Evolutionary conservation across 2,113 vertebrate species (phyloP).

Genomic region (Origma solitaria): DNA sequence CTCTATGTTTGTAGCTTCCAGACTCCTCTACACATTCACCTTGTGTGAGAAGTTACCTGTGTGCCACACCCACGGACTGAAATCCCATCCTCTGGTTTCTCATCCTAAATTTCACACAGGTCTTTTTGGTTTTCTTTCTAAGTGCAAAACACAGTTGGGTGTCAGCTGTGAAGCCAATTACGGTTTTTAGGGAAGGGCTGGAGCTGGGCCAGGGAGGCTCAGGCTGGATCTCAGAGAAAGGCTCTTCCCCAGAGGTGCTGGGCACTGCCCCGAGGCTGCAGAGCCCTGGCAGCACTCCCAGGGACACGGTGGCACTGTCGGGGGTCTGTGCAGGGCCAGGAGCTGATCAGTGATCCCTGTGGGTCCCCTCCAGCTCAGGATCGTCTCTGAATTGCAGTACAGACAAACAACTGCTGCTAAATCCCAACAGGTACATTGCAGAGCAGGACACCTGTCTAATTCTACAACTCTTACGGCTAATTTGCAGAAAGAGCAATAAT

Average conservation of each 20-base stretch:
- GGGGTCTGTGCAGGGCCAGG: not conserved
- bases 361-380: not conserved
- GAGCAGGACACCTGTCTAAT: not conserved
- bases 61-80: accelerated
- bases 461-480: not conserved
- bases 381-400: not conserved
- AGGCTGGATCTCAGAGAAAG: not conserved
- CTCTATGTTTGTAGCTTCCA: accelerated
- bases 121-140: accelerated
- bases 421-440: accelerated
- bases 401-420: not conserved
- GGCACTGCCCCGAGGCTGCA: not conserved
- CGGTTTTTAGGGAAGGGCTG: accelerated
- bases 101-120: accelerated
- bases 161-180: accelerated
- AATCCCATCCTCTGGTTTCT: not conserved
- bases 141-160: not conserved
- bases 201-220: not conserved
- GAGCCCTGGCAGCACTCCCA: not conserved
- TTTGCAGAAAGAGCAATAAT: not conserved
- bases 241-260: not conserved
- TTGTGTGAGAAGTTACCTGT: accelerated
- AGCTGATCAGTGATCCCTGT: not conserved
- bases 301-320: not conserved
- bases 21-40: accelerated